phyloP scores from a whole-genome alignment of 2,888 invertebrate genomes.

The Athalia cordata region DNA sequence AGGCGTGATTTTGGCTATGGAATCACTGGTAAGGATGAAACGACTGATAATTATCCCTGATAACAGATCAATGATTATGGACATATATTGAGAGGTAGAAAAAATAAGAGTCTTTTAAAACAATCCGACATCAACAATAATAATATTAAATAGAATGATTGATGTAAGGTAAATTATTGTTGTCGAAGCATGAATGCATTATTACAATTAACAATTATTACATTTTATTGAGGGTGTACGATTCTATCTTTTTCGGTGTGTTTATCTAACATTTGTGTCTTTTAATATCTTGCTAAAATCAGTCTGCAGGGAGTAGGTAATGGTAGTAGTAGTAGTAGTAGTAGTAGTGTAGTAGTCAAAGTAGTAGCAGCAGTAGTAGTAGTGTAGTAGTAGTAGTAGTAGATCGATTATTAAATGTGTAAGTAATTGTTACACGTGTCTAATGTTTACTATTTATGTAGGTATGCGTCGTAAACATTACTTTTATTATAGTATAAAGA shows the following conservation, averaged over 20 bases:
- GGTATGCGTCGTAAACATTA: too few species aligned
- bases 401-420: too few species aligned
- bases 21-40: slow-evolving; percentile 36
- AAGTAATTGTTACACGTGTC: too few species aligned
- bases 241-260: too few species aligned
- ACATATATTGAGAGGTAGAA: too few species aligned
- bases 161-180: slow-evolving; percentile 16
- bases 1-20: slow-evolving; percentile 26
- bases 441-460: too few species aligned
- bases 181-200: slow-evolving; percentile 1
- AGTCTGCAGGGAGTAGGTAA: slow-evolving; percentile 23
- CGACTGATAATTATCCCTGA: not conserved
- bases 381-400: too few species aligned
- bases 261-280: not conserved
- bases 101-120: slow-evolving; percentile 1
- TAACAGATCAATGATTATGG: not conserved
- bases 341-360: not conserved
- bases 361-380: too few species aligned
- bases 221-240: too few species aligned
- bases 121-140: slow-evolving; percentile 36
- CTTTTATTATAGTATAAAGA: too few species aligned
- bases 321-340: slow-evolving; percentile 7
- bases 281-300: not conserved
- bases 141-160: slow-evolving; percentile 1
- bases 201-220: not conserved